Conservation (phyloP, 2,113 vertebrate species). For the Plectropomus leopardus region DNA sequence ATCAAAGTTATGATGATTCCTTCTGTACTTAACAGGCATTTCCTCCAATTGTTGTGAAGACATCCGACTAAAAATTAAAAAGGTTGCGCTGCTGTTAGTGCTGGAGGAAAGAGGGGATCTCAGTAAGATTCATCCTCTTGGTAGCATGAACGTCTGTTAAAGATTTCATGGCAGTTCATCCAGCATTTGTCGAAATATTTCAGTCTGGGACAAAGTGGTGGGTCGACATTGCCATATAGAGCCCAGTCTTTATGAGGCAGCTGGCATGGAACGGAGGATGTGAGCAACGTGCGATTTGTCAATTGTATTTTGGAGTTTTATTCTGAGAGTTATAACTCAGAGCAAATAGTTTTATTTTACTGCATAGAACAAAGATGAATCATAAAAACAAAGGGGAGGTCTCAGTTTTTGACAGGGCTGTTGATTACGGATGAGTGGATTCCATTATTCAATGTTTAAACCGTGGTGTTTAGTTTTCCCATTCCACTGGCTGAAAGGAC, state of each 20-base stretch:
- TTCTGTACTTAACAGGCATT: too few species aligned
- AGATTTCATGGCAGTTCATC: neutral
- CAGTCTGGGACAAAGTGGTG: neutral
- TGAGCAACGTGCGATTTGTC: neutral
- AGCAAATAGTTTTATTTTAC: slow-evolving; percentile 12
- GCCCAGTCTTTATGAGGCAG: neutral
- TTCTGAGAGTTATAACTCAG: slow-evolving; percentile 1
- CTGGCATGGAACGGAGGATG: slow-evolving; percentile 19
- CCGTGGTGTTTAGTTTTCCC: slow-evolving; percentile 76
- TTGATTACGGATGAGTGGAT: slow-evolving; percentile 68
- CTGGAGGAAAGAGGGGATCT: neutral
- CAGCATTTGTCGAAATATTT: neutral
- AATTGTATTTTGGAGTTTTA: slow-evolving; percentile 1
- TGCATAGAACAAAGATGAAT: slow-evolving; percentile 41
- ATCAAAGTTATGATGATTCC: neutral
- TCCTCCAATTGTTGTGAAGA: neutral
- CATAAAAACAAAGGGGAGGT: slow-evolving; percentile 53
- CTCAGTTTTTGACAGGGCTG: slow-evolving; percentile 37
- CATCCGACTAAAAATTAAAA: neutral
- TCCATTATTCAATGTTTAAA: slow-evolving; percentile 71
- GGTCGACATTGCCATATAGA: neutral
- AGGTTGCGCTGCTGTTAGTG: neutral
- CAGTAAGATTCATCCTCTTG: too few species aligned
- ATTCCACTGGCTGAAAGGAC: slow-evolving; percentile 69
- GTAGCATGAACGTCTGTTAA: neutral